Conservation (phyloP, 2,888 invertebrate species). For the Phorcus lineatus region DNA sequence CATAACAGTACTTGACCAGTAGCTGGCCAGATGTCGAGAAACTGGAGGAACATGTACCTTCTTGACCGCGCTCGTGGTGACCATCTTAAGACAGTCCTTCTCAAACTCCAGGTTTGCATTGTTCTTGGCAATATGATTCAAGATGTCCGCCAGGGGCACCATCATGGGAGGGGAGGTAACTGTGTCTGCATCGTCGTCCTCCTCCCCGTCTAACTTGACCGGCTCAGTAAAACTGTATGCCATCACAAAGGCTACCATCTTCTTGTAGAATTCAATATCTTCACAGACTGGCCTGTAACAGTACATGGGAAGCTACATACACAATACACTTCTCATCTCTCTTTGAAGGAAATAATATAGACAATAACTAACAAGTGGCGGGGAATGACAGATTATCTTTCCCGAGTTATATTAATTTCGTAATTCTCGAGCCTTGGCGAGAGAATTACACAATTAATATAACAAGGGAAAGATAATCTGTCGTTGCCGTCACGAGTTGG, state of each 20-base stretch:
- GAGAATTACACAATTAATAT: too few species aligned
- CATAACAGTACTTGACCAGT: too few species aligned
- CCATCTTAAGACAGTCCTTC: slow-evolving; percentile 70
- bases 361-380: too few species aligned
- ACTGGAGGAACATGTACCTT: slow-evolving; percentile 66
- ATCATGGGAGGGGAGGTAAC: slow-evolving; percentile 69
- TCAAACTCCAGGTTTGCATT: slow-evolving; percentile 74
- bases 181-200: slow-evolving; percentile 56
- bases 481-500: too few species aligned
- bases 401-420: too few species aligned
- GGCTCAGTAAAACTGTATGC: slow-evolving; percentile 76
- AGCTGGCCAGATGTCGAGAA: too few species aligned
- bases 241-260: slow-evolving; percentile 76
- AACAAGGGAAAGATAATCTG: too few species aligned
- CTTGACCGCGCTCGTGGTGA: slow-evolving; percentile 62
- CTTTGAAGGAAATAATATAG: too few species aligned
- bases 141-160: slow-evolving; percentile 75
- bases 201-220: slow-evolving; percentile 44
- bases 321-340: too few species aligned
- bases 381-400: too few species aligned
- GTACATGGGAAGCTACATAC: background rate
- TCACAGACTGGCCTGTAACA: slow-evolving; percentile 48
- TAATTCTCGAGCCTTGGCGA: too few species aligned
- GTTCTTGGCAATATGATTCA: slow-evolving; percentile 74
- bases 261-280: slow-evolving; percentile 71